Evolutionary conservation across 2,797 vertebrate genomes (phyloP).

Genomic region (Gouania willdenowi): DNA sequence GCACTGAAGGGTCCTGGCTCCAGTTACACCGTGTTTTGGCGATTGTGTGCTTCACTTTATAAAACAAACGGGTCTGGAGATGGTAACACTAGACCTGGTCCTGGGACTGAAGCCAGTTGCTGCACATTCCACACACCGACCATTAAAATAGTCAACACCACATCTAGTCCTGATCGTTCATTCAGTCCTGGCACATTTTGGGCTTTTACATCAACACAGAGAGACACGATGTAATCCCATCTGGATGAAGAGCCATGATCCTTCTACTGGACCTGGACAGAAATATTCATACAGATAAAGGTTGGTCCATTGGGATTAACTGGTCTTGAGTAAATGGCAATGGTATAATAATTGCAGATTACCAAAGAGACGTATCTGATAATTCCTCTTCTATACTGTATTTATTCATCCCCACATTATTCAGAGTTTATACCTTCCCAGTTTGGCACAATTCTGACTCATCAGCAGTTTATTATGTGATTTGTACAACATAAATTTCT

Average conservation of each 20-base stretch:
- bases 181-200: neutral
- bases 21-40: conserved; percentile 27
- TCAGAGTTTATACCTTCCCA: too few relatives aligned
- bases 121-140: conserved; percentile 76
- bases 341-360: too few relatives aligned
- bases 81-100: conserved; percentile 76
- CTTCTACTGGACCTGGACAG: conserved; percentile 27
- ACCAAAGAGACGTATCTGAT: too few relatives aligned
- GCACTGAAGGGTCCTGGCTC: conserved; percentile 8
- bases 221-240: too few relatives aligned
- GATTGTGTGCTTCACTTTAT: conserved; percentile 72
- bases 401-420: too few relatives aligned
- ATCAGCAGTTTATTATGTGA: too few relatives aligned
- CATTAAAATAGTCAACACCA: conserved; percentile 78
- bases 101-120: conserved; percentile 70
- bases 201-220: conserved; percentile 18
- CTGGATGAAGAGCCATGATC: conserved; percentile 5
- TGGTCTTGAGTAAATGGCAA: conserved; percentile 24
- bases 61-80: conserved; percentile 78
- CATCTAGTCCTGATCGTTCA: conserved; percentile 26
- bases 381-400: too few relatives aligned
- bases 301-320: conserved; percentile 31
- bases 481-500: too few relatives aligned
- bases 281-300: conserved; percentile 26
- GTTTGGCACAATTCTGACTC: too few relatives aligned